Evolutionary conservation across 2,797 vertebrate genomes (phyloP).

Genomic region (Xenentodon cancila): DNA sequence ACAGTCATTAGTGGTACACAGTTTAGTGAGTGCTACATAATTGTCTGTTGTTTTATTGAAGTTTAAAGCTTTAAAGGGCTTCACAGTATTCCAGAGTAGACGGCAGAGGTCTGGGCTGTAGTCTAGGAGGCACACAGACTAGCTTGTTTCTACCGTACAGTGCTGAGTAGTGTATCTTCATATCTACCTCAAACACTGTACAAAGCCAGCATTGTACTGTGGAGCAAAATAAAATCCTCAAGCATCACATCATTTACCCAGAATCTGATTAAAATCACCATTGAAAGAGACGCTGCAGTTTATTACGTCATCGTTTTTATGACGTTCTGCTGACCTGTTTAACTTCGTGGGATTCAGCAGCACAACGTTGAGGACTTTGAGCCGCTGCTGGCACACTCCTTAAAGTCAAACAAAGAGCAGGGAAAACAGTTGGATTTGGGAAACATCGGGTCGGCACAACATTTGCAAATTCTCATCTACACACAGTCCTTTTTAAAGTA

Average conservation of each 20-base stretch:
- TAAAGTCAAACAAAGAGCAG: conserved; percentile 1
- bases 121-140: conserved; percentile 26
- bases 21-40: conserved; percentile 24
- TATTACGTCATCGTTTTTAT: conserved; percentile 10
- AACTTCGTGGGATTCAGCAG: conserved; percentile 7
- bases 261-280: conserved; percentile 26
- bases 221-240: conserved; percentile 40
- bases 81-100: conserved; percentile 26
- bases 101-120: conserved; percentile 9
- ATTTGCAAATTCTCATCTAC: conserved; percentile 10
- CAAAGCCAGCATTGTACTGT: conserved; percentile 56
- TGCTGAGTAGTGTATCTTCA: conserved; percentile 63
- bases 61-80: conserved; percentile 34
- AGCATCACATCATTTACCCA: conserved; percentile 22
- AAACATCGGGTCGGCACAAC: conserved; percentile 6
- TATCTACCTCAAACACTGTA: conserved; percentile 80
- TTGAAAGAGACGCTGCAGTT: conserved; percentile 28
- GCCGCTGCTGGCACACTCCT: neutral
- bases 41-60: conserved; percentile 18
- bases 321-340: conserved; percentile 21
- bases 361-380: neutral
- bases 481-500: conserved; percentile 20
- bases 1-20: conserved; percentile 49
- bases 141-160: conserved; percentile 46
- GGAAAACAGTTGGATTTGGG: neutral